phyloP scores from a whole-genome alignment of 2,888 invertebrate genomes.

The Priocnemis perturbator region DNA sequence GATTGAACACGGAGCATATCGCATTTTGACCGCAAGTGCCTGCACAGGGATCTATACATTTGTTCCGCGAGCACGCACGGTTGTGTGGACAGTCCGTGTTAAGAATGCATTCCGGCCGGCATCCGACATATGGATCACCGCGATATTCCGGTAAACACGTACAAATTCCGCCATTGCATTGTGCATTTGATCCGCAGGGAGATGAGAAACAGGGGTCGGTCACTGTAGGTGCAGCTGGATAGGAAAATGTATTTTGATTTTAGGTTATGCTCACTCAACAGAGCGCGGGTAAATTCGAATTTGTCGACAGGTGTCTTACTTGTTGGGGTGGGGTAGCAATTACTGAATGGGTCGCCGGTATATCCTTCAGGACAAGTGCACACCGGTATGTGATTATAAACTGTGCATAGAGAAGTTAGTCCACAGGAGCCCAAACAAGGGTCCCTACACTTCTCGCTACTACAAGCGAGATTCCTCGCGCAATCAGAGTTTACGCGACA shows the following conservation, averaged over 20 bases:
- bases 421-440: slow-evolving; percentile 92
- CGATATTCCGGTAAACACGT: slow-evolving; percentile 84
- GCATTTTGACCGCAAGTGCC: slow-evolving; percentile 87
- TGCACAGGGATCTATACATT: slow-evolving; percentile 87
- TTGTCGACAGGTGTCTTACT: slow-evolving; percentile 52
- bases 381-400: slow-evolving; percentile 89
- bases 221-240: slow-evolving; percentile 68
- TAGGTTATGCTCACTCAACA: not conserved
- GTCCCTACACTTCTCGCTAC: slow-evolving; percentile 88
- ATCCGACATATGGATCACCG: slow-evolving; percentile 85
- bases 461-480: slow-evolving; percentile 86
- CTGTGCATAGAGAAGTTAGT: slow-evolving; percentile 85
- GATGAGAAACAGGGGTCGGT: slow-evolving; percentile 83
- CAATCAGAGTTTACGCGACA: slow-evolving; percentile 91
- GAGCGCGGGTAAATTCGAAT: not conserved
- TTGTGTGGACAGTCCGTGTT: slow-evolving; percentile 84
- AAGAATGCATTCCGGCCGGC: slow-evolving; percentile 87
- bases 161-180: slow-evolving; percentile 83
- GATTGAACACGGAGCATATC: slow-evolving; percentile 85
- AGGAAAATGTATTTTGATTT: slow-evolving; percentile 15
- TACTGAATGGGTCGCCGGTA: slow-evolving; percentile 90
- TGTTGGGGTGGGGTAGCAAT: slow-evolving; percentile 80
- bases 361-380: slow-evolving; percentile 88
- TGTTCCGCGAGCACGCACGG: slow-evolving; percentile 83
- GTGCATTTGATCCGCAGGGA: slow-evolving; percentile 84